Percentiles rank a stretch among this genome's conserved stretches.
Conservation (phyloP, 2,888 invertebrate species). For the Archips crataeganus region DNA sequence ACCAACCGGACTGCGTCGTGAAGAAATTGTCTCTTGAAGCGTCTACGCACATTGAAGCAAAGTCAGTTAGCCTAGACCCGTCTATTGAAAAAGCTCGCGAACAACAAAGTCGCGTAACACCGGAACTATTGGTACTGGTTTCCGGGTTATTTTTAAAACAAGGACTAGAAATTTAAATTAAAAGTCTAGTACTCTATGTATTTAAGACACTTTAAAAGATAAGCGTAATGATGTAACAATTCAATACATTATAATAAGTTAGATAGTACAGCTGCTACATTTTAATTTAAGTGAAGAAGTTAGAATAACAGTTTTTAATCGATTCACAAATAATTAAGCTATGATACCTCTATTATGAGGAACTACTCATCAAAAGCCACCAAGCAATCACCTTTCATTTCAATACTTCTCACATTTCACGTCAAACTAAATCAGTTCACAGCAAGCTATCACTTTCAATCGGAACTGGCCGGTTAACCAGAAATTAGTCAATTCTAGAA, state of each 20-base stretch:
- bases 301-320: no score
- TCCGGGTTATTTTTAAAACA: conserved; percentile 27
- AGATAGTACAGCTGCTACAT: no score
- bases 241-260: no score
- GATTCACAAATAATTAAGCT: no score
- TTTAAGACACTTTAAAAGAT: not conserved
- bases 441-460: conserved; percentile 38
- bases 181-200: not conserved
- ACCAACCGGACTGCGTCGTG: not conserved
- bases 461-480: conserved; percentile 29
- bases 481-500: conserved; percentile 46
- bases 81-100: conserved; percentile 9
- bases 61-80: not conserved
- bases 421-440: conserved; percentile 18
- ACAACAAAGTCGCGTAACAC: conserved; percentile 28
- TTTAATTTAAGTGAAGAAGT: no score
- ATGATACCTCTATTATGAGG: no score
- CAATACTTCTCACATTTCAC: conserved; percentile 10
- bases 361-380: no score
- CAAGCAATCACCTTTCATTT: no score
- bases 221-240: not conserved
- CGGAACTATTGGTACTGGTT: conserved; percentile 26
- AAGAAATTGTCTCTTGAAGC: not conserved
- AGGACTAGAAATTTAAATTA: conserved; percentile 15
- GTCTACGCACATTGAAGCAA: not conserved